Evolutionary conservation across 2,797 vertebrate species (phyloP).

Genomic region (Hippocampus kuda): DNA sequence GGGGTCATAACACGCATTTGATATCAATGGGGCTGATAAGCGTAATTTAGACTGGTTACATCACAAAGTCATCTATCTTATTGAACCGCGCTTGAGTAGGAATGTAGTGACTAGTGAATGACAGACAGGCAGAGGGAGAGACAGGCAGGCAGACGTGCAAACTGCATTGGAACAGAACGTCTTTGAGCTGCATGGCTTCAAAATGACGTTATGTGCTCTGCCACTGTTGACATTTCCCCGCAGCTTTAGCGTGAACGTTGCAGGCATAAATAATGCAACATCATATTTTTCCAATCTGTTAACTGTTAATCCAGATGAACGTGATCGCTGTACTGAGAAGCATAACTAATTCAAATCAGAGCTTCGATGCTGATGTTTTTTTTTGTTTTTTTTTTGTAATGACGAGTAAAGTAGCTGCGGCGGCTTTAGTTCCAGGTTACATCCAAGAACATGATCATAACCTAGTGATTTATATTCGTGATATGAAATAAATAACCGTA

Average conservation of each 20-base stretch:
- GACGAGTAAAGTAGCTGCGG: too few species aligned
- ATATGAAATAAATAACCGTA: too few species aligned
- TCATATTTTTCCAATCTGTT: not conserved
- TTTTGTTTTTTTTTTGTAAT: not conserved
- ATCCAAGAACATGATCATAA: too few species aligned
- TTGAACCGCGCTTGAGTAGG: too few species aligned
- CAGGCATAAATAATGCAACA: not conserved
- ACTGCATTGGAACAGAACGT: not conserved
- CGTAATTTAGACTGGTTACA: not conserved
- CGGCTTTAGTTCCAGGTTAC: too few species aligned
- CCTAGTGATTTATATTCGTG: too few species aligned
- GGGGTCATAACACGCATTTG: conserved; percentile 2
- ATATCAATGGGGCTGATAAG: conserved; percentile 9
- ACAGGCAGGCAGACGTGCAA: too few species aligned
- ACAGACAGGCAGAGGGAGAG: too few species aligned
- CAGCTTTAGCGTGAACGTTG: not conserved
- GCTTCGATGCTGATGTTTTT: not conserved
- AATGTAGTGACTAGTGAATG: not conserved
- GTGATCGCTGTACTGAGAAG: not conserved
- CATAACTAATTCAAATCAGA: not conserved
- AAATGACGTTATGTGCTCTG: not conserved
- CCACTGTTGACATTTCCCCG: not conserved
- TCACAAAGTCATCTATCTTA: not conserved
- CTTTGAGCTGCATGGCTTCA: not conserved
- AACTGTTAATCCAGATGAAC: not conserved